These are phyloP conservation scores for Etheostoma spectabile DNA, from an alignment of 2,113 vertebrate species.

Conservation along the genomic window DNA sequence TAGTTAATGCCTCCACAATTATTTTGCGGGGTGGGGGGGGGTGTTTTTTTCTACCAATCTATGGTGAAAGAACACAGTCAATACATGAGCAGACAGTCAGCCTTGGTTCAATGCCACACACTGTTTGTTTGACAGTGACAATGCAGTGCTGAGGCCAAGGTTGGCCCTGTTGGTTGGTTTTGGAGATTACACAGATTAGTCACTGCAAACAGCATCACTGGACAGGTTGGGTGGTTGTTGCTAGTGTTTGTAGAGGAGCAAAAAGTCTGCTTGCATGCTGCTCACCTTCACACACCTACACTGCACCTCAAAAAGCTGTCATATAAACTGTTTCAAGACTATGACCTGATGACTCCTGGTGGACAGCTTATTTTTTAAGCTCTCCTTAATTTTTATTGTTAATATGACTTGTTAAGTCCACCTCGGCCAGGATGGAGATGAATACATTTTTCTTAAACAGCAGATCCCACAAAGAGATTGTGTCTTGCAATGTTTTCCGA, in stretches of 20 bases:
- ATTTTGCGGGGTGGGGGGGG: too few species aligned
- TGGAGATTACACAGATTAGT: neutral
- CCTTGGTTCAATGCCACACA: conserved; percentile 49
- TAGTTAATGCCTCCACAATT: neutral
- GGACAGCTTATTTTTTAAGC: neutral
- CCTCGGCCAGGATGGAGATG: neutral
- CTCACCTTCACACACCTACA: conserved; percentile 14
- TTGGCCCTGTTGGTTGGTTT: conserved; percentile 20
- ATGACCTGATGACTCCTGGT: neutral
- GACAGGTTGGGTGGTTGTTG: neutral
- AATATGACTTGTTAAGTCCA: neutral
- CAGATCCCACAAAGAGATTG: neutral
- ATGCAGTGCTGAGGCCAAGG: conserved; percentile 54
- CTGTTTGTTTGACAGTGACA: conserved; percentile 48
- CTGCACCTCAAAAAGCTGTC: conserved; percentile 14
- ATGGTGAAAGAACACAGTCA: conserved; percentile 7
- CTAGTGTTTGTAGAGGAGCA: conserved; percentile 13
- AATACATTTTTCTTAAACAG: neutral
- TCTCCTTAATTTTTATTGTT: too few species aligned
- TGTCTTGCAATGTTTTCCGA: neutral
- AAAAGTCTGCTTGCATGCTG: conserved; percentile 6
- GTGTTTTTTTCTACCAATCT: neutral
- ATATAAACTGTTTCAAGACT: conserved; percentile 1
- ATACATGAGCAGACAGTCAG: conserved; percentile 25
- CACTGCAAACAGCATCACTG: neutral